Evolutionary conservation across 2,113 vertebrate species (phyloP), one percentile per base, ranked within the genome.

Genomic region (Cacatua alba): DNA sequence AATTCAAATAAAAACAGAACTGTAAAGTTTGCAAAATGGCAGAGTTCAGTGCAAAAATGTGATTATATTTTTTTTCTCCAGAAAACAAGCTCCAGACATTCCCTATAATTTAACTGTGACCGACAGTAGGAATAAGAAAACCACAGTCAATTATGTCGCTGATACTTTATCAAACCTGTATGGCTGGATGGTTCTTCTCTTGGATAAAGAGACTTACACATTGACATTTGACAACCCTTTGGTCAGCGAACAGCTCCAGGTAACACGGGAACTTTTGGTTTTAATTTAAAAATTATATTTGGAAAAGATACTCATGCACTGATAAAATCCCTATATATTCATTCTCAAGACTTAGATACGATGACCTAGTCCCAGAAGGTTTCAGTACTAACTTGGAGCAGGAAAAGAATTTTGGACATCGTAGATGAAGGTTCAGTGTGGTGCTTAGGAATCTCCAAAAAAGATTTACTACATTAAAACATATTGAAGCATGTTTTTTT

Each of bases 161-260:
- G 97, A 98, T 80, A 98, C 98, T 29, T 86, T 98, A 90, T 98
- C 98, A 88, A 93, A 98, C 48, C 55, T 37, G 6, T 59, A 96
- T 62, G 98, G 98, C 71, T 98, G 98, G 98, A 92, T 98, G 97
- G 97, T 72, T 82, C 95, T 98, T 16, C 97, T 98, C 75, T 77
- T 98, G 96, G 98, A 98, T 96, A 97, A 96, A 77, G 97, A 98
- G 79, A 97, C 96, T 29, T 98, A 98, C 9, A n/a, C 46, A 0
- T 3, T 98, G 90, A 86, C 63, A 67, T 98, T 98, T 51, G 83
- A 94, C 65, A 95, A 53, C 24, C 74, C 80, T 70, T 80, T 81
- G 67, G 48, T 57, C 79, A 95, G 39, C 86, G 86, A 80, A 59
- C 82, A 93, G 74, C 79, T 98, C 48, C 96, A 98, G 97, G 98